Base-by-base conservation (phyloP, 2,888 invertebrate genomes). In the Trissolcus brochymenae region DNA sequence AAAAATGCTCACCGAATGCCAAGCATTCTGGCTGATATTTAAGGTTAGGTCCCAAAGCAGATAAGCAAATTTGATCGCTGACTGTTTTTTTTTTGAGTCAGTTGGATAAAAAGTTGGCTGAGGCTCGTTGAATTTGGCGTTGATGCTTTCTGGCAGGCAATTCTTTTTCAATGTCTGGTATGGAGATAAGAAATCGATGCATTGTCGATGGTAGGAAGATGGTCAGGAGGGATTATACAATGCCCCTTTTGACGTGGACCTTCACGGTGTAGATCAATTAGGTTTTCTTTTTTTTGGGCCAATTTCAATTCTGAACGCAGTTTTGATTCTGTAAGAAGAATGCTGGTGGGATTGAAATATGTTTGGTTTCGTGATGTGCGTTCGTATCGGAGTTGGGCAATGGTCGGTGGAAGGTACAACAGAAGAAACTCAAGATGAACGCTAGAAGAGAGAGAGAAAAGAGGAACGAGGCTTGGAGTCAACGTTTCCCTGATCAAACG, bases 211-310 rank as follows among this genome's bases (percentile, higher is more conserved):
- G 9, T 17, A 46, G 46, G 16, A 46, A 16, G 16, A 16, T 16
- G 46, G n/a, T 46, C 16, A 13, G 41, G 54, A 51, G 53, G 62
- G 19, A 19, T 62, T 19, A 35, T 35, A 35, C 35, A 35, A 35
- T 35, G 35, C 35, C 35, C 35, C 35, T 11, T 35, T 35, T 35
- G 35, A 35, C 9, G 35, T 11, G 35, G 9, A 9, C 35, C 11
- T 9, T 11, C 6, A 35, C 2, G 11, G 0, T 9, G 6, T 11
- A 35, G 35, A 35, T 25, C 25, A 35, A 35, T 11, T 9, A n/a
- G 35, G 35, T 11, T 7, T 9, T 11, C 19, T 25, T 25, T 25
- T 25, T 35, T 35, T 9, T n/a, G n/a, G 35, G 7, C 6, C 35
- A 35, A 7, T 35, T 46, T 16, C 46, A 14, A 46, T 46, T 14